Evolutionary conservation across 2,113 vertebrate genomes (phyloP), one percentile per base, ranked within the genome.

Genomic region (Odontophorus gujanensis): DNA sequence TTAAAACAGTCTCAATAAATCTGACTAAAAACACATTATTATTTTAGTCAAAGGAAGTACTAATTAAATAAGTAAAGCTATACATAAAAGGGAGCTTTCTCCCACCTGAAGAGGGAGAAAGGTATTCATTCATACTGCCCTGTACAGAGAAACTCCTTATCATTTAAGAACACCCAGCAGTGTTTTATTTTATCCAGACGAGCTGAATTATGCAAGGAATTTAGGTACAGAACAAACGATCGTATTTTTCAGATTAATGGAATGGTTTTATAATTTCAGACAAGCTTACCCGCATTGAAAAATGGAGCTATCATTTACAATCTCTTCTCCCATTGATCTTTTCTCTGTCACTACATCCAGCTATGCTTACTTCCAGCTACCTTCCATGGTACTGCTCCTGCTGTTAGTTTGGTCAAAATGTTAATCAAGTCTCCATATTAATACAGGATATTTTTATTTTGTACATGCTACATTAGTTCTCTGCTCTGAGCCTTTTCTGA

Each of bases 361-460:
- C 9, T 48, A 22, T 7, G 24, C 30, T 13, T 7, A 13, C 21
- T 71, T 74, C 9, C 12, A 26, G 25, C 26, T n/a, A 32, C 58
- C 15, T 24, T 77, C 26, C 17, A 21, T n/a, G 14, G 12, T 32
- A 61, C 15, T 30, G 19, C 18, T 81, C 19, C 36, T 81, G 47
- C 12, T 40, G 34, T 20, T 53, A 26, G 7, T 81, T 58, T 43
- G 30, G 51, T 61, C 63, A 53, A 77, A 92, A 69, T 12, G 8
- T 57, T 51, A 22, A 81, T 47, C 36, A 51, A 28, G 22, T 82
- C 57, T 38, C 17, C 32, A 25, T 58, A 72, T 24, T 82, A 79
- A 63, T 1, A 72, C 0, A 20, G 2, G 20, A 9, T 1, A 6
- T 30, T 32, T 66, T 28, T 61, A 20, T n/a, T 36, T 13, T 24